Percentiles rank a stretch among this genome's conserved stretches.
phyloP scores from a whole-genome alignment of 2,113 vertebrate species.

The Tamias sibiricus region DNA sequence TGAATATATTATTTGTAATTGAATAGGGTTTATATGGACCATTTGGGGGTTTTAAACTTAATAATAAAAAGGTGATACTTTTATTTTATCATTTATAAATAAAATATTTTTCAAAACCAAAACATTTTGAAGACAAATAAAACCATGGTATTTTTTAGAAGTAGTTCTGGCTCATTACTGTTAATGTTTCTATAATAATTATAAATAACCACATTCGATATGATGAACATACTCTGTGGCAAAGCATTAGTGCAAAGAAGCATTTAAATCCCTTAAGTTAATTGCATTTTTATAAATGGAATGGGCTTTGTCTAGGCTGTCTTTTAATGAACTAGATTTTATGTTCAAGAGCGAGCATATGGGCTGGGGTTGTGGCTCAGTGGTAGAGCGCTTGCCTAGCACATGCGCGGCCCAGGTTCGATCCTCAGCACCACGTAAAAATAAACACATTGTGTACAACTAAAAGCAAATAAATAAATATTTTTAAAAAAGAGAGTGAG shows the following conservation, averaged over 20 bases:
- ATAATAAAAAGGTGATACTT: background rate
- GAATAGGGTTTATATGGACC: background rate
- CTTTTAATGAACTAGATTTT: background rate
- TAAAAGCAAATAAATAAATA: too few species aligned
- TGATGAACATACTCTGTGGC: background rate
- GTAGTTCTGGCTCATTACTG: background rate
- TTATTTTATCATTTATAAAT: background rate
- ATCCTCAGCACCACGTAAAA: too few species aligned
- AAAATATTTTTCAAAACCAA: conserved; percentile 30
- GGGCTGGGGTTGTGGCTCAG: too few species aligned
- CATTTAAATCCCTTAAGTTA: background rate
- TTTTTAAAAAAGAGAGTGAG: too few species aligned
- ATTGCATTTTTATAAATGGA: background rate
- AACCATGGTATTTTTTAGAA: background rate
- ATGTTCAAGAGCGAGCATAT: background rate
- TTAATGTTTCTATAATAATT: background rate
- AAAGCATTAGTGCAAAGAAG: background rate
- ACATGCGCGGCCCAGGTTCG: too few species aligned
- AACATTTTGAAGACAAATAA: background rate
- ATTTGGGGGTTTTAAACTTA: background rate
- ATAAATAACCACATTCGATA: background rate
- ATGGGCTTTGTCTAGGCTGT: background rate
- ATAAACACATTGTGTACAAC: too few species aligned
- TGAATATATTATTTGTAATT: background rate
- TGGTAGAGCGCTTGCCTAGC: too few species aligned